A percentile compares a stretch with the other conserved stretches of the same genome.
phyloP scores from a whole-genome alignment of 2,888 invertebrate genomes.

The Brachyptera putata region DNA sequence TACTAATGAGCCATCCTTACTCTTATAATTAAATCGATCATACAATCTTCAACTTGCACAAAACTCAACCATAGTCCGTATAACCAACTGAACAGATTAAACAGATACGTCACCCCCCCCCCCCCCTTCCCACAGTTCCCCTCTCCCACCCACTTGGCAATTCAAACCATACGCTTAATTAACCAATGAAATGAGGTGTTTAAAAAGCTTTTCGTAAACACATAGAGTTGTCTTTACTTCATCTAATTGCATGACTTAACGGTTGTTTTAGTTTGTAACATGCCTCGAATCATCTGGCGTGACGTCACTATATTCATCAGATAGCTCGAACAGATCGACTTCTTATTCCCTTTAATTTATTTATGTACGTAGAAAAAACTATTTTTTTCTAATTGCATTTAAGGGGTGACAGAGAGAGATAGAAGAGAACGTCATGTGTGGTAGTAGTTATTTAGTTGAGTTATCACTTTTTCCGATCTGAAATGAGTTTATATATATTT shows the following conservation, averaged over 20 bases:
- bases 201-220: slow-evolving; percentile 10
- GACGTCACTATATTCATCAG: slow-evolving; percentile 18
- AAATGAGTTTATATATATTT: not conserved
- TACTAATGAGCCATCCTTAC: too few relatives aligned
- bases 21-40: too few relatives aligned
- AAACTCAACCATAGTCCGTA: too few relatives aligned
- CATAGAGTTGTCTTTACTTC: slow-evolving; percentile 18
- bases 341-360: not conserved
- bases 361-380: not conserved
- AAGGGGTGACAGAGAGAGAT: not conserved
- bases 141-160: slow-evolving; percentile 5
- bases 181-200: slow-evolving; percentile 15
- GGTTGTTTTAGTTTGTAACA: slow-evolving; percentile 23
- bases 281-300: slow-evolving; percentile 21
- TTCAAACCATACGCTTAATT: slow-evolving; percentile 11
- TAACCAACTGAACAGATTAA: not conserved
- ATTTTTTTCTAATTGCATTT: slow-evolving; percentile 8
- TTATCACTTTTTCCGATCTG: slow-evolving; percentile 1
- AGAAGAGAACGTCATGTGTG: slow-evolving; percentile 8
- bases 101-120: not conserved
- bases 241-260: slow-evolving; percentile 18
- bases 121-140: not conserved
- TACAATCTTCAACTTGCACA: too few relatives aligned
- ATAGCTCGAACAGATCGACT: not conserved
- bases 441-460: slow-evolving; percentile 18